Base-by-base conservation (phyloP, 2,797 vertebrate species). In the Hirundo rustica region DNA sequence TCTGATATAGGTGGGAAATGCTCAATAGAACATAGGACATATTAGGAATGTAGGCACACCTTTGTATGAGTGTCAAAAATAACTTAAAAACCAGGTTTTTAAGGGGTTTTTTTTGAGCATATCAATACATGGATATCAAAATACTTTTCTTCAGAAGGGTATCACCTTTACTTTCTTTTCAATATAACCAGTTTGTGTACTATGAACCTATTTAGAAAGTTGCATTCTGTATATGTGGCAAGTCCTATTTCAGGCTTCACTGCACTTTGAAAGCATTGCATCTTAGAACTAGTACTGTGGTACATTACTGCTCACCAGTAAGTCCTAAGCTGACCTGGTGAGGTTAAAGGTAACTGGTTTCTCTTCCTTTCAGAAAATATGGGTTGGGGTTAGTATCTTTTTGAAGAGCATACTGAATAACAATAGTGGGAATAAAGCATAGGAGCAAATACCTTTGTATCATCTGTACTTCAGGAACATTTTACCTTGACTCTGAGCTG, bases 101-200 rank as follows among this genome's bases (percentile, higher is more conserved):
- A 38, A 53, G 10, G 3, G 1, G 0, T 1, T 50, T 50, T 53
- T 58, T 58, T 70, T 57, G 2, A 36, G 22, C 5, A 7, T 77
- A 51, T 71, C 18, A 38, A 13, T 60, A 62, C 11, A 25, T 25
- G 21, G 12, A 44, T 88, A 42, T 71, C 30, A 44, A 70, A 90
- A 80, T 54, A 53, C 27, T 75, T 83, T 65, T 71, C 40, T 84
- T 82, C 7, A 34, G 58, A 73, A 51, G 15, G 4, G 8, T 58
- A 44, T 64, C 3, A 23, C 23, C 11, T 85, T 87, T 65, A 5
- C 8, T 88, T 77, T 91, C 18, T 75, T 72, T 88, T 93, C 47
- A 75, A 4, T 29, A 44, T 47, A 66, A 19, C 27, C 47, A 75
- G 7, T 53, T 75, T 75, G 20, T 57, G 26, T 66, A 11, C 47